These are phyloP conservation scores for Platycnemis pennipes DNA, from an alignment of 2,888 invertebrate genomes.

Conservation along the genomic window DNA sequence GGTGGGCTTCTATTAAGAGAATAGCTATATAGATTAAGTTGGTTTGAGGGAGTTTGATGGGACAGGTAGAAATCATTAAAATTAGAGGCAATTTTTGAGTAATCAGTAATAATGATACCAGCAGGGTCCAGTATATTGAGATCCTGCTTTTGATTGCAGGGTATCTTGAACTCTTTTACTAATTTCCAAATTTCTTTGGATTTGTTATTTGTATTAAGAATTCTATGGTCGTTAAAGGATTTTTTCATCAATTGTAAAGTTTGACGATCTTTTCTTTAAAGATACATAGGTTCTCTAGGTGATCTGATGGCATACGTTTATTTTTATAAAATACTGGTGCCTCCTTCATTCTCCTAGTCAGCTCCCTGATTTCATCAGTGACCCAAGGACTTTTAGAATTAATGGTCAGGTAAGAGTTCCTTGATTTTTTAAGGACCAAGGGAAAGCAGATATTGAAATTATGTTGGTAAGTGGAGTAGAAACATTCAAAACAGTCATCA, in stretches of 20 bases:
- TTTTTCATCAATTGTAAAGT: too few species aligned
- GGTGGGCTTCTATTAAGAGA: neutral
- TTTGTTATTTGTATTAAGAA: too few species aligned
- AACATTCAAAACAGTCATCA: neutral
- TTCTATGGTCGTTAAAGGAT: too few species aligned
- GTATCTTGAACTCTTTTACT: neutral
- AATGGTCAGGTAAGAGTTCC: too few species aligned
- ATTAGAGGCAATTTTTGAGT: neutral
- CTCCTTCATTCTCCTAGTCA: too few species aligned
- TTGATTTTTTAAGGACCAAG: neutral
- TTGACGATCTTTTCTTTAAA: too few species aligned
- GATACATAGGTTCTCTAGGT: too few species aligned
- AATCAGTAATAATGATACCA: neutral
- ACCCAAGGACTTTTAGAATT: too few species aligned
- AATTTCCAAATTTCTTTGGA: neutral
- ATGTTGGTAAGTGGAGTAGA: neutral
- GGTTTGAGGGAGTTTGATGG: neutral
- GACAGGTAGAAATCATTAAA: neutral
- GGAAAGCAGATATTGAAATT: neutral
- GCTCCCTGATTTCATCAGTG: too few species aligned
- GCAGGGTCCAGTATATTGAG: neutral
- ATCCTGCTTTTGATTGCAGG: neutral
- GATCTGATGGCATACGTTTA: too few species aligned
- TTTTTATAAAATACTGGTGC: too few species aligned
- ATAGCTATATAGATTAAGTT: neutral